Base-by-base conservation (phyloP, 2,113 vertebrate genomes). In the Pholis gunnellus region DNA sequence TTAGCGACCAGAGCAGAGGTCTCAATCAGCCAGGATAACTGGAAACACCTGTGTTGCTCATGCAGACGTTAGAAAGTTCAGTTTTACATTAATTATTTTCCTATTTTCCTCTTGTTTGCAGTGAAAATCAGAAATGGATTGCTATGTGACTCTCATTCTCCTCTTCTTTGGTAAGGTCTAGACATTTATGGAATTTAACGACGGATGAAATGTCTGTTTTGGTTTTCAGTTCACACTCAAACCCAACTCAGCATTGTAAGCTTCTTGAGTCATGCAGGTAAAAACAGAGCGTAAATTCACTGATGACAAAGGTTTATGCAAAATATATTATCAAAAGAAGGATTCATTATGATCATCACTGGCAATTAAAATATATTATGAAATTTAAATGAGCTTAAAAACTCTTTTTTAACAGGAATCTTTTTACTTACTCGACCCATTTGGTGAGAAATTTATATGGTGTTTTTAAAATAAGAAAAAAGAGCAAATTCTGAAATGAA, bases 121-220 rank as follows among this genome's bases (percentile, higher is more conserved):
- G 78, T 60, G 2, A 71, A 48, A 66, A 46, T 22, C 59, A 48
- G 34, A 66, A 29, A 89, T 81, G 81, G 74, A 27, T 48, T 46
- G 1, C 15, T 22, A 22, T 17, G 5, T 29, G 48, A 40, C 29
- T 34, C 8, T 61, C 46, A 69, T 22, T 20, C 20, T 84, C 29
- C 9, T 84, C 1, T 0, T 84, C 36, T 42, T 29, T 13, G 84
- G 84, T 86, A 57, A 70, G 65, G 14, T 27, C 46, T 14, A 52
- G 22, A n/a, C 8, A 7, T 59, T 44, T 59, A 2, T 17, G 20
- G 60, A 4, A 14, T 14, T 2, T 18, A 27, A 60, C 13, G 10
- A 44, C 7, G 10, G 5, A 17, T 40, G 20, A 34, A 31, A 31
- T 34, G 9, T 18, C 18, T 52, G 29, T 52, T 52, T 70, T 38